A percentile compares a stretch with the other conserved stretches of the same genome.
Conservation (phyloP, 2,797 vertebrate species). For the Pelobates cultripes region DNA sequence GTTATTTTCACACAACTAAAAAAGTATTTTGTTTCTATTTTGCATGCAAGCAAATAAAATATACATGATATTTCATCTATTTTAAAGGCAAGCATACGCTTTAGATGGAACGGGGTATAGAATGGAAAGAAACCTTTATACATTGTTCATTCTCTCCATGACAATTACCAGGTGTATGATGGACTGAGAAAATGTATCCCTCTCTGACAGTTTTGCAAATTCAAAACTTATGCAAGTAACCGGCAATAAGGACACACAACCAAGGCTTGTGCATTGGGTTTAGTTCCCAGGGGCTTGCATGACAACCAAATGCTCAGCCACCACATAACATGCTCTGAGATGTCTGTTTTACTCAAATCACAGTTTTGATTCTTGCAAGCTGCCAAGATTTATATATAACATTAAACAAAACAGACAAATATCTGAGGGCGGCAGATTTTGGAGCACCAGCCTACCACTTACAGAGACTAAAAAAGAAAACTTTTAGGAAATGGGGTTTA, state of each 20-base stretch:
- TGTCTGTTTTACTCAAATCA: constrained; percentile 1
- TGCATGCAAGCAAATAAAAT: no score
- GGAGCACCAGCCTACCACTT: neutral
- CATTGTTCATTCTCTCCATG: no score
- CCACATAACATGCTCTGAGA: neutral
- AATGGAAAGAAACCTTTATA: no score
- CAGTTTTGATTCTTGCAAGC: neutral
- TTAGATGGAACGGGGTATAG: no score
- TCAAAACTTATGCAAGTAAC: neutral
- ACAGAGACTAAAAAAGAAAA: neutral
- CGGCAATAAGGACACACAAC: neutral
- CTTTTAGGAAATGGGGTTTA: neutral
- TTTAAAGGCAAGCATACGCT: no score
- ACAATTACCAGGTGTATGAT: no score
- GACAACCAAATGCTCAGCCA: neutral
- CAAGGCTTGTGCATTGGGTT: neutral
- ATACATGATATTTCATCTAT: no score
- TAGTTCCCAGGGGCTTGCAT: neutral
- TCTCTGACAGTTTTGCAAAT: neutral
- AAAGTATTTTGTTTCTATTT: no score
- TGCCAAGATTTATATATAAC: constrained; percentile 1
- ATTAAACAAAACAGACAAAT: constrained; percentile 2
- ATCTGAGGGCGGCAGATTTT: constrained; percentile 1
- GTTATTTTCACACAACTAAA: no score
- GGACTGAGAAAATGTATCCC: neutral